Base-by-base conservation (phyloP, 2,888 invertebrate species). In the Andrena camellia region DNA sequence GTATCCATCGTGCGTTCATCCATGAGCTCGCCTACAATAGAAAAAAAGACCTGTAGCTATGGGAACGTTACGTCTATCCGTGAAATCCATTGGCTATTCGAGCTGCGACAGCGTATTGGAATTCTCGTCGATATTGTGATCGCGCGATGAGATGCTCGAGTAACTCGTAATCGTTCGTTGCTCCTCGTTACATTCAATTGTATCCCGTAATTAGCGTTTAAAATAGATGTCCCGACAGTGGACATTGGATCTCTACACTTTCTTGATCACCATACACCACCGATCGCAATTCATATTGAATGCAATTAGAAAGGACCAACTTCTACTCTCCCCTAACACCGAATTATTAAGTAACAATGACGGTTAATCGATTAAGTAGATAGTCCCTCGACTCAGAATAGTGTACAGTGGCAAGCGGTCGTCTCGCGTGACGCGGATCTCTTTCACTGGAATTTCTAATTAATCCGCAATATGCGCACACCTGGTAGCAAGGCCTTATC, bases 1-100 rank as follows among this genome's bases (percentile, higher is more conserved):
- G 67, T 73, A 78, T 86, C 79, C 84, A 86, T 87, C 68, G 77
- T 69, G 81, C 84, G 81, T 80, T 87, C 79, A 80, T 86, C 86
- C 80, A 74, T 57, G 79, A 78, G 60, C 57, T 66, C 69, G 70
- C 57, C 87, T 87, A 48, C 50, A 88, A 87, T 75, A 80, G 57
- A 64, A 68, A 79, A 68, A 72, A 33, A n/a, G 20, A 17, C 42
- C 35, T 52, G 63, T 64, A 23, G 10, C n/a, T 23, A 1, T 20
- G 23, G 54, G n/a, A 20, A 23, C 35, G 59, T 70, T 59, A 23
- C 23, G 26, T 26, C 20, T 29, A 59, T n/a, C 35, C 3, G 42
- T n/a, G 42, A 59, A 35, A 59, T 59, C 42, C 48, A 42, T 48
- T 31, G 48, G 29, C 3, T 48, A 20, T n/a, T 48, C 70, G 29